Conservation (phyloP, 2,113 vertebrate genomes). For the Rhinopithecus roxellana region DNA sequence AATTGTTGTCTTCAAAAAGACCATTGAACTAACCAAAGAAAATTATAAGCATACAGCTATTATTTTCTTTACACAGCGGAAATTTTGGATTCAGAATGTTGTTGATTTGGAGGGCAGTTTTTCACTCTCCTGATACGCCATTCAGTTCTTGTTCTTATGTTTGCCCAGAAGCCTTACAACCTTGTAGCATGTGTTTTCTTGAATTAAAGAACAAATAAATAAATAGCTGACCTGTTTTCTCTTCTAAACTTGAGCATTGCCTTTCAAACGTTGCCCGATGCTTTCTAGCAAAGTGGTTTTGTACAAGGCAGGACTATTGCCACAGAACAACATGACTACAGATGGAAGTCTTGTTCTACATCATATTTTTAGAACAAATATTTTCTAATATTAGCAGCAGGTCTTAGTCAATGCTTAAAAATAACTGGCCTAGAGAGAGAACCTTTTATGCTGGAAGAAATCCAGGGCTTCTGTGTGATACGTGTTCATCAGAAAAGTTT, state of each 20-base stretch:
- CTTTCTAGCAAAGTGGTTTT: neutral
- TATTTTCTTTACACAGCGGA: neutral
- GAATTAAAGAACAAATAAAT: slow-evolving; percentile 17
- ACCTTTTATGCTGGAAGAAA: neutral
- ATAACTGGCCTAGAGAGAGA: slow-evolving; percentile 1
- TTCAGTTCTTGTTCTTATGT: neutral
- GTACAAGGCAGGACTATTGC: neutral
- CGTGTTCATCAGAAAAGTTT: neutral
- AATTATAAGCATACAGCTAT: neutral
- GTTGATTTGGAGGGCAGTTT: neutral
- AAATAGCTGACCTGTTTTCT: neutral
- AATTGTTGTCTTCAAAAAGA: slow-evolving; percentile 1
- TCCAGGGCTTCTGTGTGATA: neutral
- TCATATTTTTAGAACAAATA: neutral
- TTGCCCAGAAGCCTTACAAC: slow-evolving; percentile 44
- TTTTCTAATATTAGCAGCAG: slow-evolving; percentile 19
- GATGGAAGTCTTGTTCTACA: slow-evolving; percentile 44
- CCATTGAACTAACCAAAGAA: slow-evolving; percentile 45
- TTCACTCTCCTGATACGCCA: neutral
- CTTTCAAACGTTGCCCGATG: neutral
- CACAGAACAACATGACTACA: fast-evolving
- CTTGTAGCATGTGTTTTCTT: neutral
- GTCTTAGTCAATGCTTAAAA: neutral
- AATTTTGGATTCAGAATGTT: neutral
- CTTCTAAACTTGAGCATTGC: neutral